Base-by-base conservation (phyloP, 2,888 invertebrate genomes). In the Panopea generosa region DNA sequence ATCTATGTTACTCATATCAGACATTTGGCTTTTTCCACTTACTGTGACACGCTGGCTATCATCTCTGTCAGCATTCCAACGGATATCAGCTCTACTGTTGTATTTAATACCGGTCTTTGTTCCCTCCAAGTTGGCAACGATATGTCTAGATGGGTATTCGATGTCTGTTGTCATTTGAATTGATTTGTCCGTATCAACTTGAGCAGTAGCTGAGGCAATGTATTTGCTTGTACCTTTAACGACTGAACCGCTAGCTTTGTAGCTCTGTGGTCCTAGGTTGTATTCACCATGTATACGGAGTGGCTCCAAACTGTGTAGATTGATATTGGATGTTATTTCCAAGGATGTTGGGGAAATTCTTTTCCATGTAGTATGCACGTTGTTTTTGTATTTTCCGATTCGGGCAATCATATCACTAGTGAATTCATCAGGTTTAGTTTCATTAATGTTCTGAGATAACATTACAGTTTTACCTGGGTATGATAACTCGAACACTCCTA, bases 61-160 rank as follows among this genome's bases (percentile, higher is more conserved):
- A 60, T 84, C 84, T 63, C 69, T 77, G 24, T 85, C 82, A 22
- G 85, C 87, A 82, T 89, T 85, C 86, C 87, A 87, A 56, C 84
- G 78, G 18, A 84, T 29, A 49, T 86, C 82, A 27, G 82, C 52
- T 22, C 72, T 77, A 22, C 79, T 77, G 7, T 60, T 50, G 43
- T 79, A 82, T n/a, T 55, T 63, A 18, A 77, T 66, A 9, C 66
- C 66, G 7, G 61, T 47, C 22, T 71, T 75, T 11, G 62, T 72
- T 7, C 79, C 84, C 18, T 82, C 84, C 11, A 84, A 52, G 11
- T 66, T 74, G n/a, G 84, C 67, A 14, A 70, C 73, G 11, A 89
- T 72, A 18, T 80, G 79, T 49, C 86, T 77, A 3, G 77, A 26
- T 18, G 87, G 87, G 61, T 60, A 73, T 43, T 55, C 40, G 6